Conservation (phyloP, 2,113 vertebrate genomes). For the Spea multiplicata region DNA sequence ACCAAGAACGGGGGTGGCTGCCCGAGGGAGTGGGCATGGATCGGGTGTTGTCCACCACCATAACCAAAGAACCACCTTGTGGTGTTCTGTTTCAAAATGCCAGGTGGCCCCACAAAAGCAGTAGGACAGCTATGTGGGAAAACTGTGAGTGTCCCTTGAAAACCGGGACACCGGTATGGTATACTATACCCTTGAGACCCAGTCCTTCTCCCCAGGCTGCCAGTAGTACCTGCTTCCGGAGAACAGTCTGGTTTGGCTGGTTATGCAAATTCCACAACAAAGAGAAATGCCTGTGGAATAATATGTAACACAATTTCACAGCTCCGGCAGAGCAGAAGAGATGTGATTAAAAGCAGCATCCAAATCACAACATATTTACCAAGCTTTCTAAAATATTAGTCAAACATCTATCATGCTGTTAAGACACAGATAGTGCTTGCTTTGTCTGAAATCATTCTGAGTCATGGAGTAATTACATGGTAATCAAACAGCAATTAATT, state of each 20-base stretch:
- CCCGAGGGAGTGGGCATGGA: too few species aligned
- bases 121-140: too few species aligned
- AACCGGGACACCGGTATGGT: too few species aligned
- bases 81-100: too few species aligned
- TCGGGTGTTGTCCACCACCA: too few species aligned
- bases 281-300: constrained; percentile 6
- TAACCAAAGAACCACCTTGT: too few species aligned
- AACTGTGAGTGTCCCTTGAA: too few species aligned
- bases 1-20: too few species aligned
- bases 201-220: too few species aligned
- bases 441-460: constrained; percentile 65
- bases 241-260: neutral
- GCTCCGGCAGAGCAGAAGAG: constrained; percentile 23
- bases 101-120: too few species aligned
- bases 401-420: constrained; percentile 66
- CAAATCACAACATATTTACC: constrained; percentile 65
- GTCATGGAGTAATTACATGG: constrained; percentile 68
- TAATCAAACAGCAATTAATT: constrained; percentile 71
- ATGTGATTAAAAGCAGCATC: constrained; percentile 39
- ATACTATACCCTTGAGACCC: too few species aligned
- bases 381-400: constrained; percentile 65
- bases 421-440: constrained; percentile 60
- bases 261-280: neutral
- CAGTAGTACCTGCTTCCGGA: neutral
- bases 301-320: constrained; percentile 24